Evolutionary conservation across 2,888 invertebrate genomes (phyloP), one percentile per base, ranked within the genome.

Genomic region (Troides helena): DNA sequence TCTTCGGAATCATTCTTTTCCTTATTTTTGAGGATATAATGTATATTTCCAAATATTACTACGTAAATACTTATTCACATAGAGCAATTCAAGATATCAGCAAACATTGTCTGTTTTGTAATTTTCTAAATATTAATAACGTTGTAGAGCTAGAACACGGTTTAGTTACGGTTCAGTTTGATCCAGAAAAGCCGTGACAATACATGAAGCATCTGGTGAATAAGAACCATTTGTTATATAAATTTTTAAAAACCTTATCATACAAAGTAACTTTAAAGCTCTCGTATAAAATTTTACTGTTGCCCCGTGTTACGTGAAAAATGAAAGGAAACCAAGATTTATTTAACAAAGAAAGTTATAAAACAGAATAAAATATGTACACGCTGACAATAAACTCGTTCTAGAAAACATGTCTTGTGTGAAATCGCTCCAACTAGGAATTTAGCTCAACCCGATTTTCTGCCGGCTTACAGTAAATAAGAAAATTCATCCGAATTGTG

Each of bases 381-480:
- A 74, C 71, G 72, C 74, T 75, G 76, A 77, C 76, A 78, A 78
- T 75, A 74, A 86, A 88, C 78, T 84, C 84, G 80, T 79, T 79
- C 79, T 82, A 85, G 84, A 82, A 85, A 87, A 80, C 81, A 81
- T 83, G 81, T 85, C 83, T 85, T 81, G 84, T 87, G 87, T 85
- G 85, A 89, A 87, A 87, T 85, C 84, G 80, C 80, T 77, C 76
- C 79, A 80, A 81, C 83, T 85, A 80, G 81, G 83, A 84, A 85
- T 84, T 80, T 79, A 76, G 75, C 74, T 74, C 73, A 72, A 74
- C 81, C 82, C 85, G 86, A 88, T 88, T 88, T 87, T 86, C 85
- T 84, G 83, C 83, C 80, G 86, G 85, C 86, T 88, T 85, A 87
- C 85, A 85, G 89, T 89, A 90, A 91, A 90, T 91, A 92, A 91